A percentile compares a stretch with the other conserved stretches of the same genome.
These are phyloP conservation scores for Agrochola litura DNA, from an alignment of 2,888 invertebrate species.

Conservation along the genomic window DNA sequence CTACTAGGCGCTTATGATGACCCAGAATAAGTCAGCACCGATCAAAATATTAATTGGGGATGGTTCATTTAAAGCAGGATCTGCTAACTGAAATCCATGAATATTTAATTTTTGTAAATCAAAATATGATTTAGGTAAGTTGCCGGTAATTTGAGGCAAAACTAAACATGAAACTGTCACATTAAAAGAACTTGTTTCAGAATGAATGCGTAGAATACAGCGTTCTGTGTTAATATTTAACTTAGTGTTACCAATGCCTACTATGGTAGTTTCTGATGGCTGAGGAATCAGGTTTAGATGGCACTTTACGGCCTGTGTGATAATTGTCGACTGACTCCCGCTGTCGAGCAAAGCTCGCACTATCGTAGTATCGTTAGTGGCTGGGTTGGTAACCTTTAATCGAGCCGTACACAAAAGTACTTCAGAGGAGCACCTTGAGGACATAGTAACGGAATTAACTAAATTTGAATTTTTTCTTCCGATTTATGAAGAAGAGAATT, in stretches of 20 bases:
- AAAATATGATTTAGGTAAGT: conserved; percentile 11
- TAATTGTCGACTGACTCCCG: conserved; percentile 40
- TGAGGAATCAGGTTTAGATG: conserved; percentile 31
- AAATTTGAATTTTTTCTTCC: conserved; percentile 4
- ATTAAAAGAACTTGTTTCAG: conserved; percentile 12
- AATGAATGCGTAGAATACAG: conserved; percentile 26
- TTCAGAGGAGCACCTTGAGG: conserved; percentile 5
- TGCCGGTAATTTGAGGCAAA: conserved; percentile 11
- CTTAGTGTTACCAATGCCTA: conserved; percentile 24
- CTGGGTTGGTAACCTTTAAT: conserved; percentile 22
- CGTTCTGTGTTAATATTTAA: conserved; percentile 30
- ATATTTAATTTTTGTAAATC: conserved; percentile 11
- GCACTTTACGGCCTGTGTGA: conserved; percentile 35
- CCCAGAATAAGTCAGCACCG: conserved; percentile 7
- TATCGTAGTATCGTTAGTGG: conserved; percentile 7
- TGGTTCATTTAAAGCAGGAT: neutral
- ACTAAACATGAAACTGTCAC: conserved; percentile 13
- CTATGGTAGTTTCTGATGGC: conserved; percentile 18
- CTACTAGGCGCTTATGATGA: conserved; percentile 13
- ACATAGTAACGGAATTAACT: conserved; percentile 4
- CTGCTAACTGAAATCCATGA: neutral
- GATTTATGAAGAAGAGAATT: conserved; percentile 15
- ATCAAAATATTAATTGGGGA: neutral
- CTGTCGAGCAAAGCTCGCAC: too few species aligned
- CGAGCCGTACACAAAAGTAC: conserved; percentile 12